Conservation (phyloP, 1,140 invertebrate genomes). For the Leptopilina boulardi region DNA sequence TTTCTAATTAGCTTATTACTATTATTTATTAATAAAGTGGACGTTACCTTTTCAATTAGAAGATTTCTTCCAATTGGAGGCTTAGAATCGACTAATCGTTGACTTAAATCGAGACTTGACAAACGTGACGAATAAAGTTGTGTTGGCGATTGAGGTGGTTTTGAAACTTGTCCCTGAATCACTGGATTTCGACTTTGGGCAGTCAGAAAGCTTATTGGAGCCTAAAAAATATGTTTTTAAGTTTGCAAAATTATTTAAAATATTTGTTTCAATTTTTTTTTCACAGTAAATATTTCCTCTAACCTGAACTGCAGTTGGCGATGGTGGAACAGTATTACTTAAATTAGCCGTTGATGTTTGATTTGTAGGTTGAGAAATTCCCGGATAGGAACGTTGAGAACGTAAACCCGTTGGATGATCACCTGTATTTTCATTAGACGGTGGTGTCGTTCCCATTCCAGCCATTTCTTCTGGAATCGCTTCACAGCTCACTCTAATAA, state of each 20-base stretch:
- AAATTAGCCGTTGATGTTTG: slow-evolving; percentile 54
- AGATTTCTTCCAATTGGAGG: slow-evolving; percentile 71
- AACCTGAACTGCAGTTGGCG: slow-evolving; percentile 68
- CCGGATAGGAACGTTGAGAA: slow-evolving; percentile 70
- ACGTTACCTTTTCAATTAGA: slow-evolving; percentile 66
- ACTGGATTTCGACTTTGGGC: slow-evolving; percentile 57
- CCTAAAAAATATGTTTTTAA: slow-evolving; percentile 48
- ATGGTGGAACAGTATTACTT: slow-evolving; percentile 69
- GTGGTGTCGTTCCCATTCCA: slow-evolving; percentile 79
- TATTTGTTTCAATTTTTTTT: too few relatives aligned
- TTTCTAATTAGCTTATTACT: slow-evolving; percentile 24
- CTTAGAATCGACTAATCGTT: slow-evolving; percentile 68
- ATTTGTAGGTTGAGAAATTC: slow-evolving; percentile 59
- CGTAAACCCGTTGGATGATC: slow-evolving; percentile 64
- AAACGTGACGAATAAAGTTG: slow-evolving; percentile 71
- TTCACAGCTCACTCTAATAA: slow-evolving; percentile 85
- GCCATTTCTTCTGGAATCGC: slow-evolving; percentile 92
- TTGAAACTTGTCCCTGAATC: slow-evolving; percentile 62
- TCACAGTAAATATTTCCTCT: slow-evolving; percentile 24
- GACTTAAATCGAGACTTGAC: slow-evolving; percentile 65
- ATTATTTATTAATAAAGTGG: background rate
- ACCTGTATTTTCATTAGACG: slow-evolving; percentile 67
- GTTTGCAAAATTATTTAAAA: slow-evolving; percentile 25
- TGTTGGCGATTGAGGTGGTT: slow-evolving; percentile 76
- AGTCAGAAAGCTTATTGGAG: slow-evolving; percentile 64